A percentile compares a stretch with the other conserved stretches of the same genome.
These are phyloP conservation scores for Sinocyclocheilus grahami DNA, from an alignment of 2,113 vertebrate genomes.

Conservation along the genomic window DNA sequence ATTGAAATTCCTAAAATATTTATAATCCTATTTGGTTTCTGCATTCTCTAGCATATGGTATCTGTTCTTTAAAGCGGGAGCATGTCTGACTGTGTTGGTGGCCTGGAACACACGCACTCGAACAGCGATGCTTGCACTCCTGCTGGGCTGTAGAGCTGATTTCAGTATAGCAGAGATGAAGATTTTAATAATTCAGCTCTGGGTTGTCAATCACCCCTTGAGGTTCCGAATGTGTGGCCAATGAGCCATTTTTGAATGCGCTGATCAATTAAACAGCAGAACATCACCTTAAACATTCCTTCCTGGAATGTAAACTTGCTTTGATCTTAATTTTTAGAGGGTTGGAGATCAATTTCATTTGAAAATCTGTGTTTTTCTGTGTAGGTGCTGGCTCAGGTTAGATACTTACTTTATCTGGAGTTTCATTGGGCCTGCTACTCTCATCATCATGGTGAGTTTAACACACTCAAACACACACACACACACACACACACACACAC, in stretches of 20 bases:
- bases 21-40: constrained; percentile 57
- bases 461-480: constrained; percentile 50
- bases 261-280: constrained; percentile 19
- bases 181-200: constrained; percentile 96
- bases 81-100: constrained; percentile 46
- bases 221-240: not conserved
- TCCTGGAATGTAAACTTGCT: not conserved
- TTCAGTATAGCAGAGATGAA: constrained; percentile 80
- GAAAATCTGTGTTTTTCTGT: constrained; percentile 58
- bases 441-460: constrained; percentile 97
- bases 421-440: constrained; percentile 98
- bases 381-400: constrained; percentile 97
- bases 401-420: constrained; percentile 99
- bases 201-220: constrained; percentile 87
- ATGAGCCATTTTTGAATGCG: constrained; percentile 14
- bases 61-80: constrained; percentile 45
- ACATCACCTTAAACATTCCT: not conserved
- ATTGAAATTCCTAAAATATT: constrained; percentile 54
- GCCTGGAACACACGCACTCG: constrained; percentile 21
- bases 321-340: constrained; percentile 12
- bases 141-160: constrained; percentile 48
- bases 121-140: constrained; percentile 21
- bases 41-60: constrained; percentile 54
- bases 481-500: constrained; percentile 35
- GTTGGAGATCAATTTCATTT: constrained; percentile 6